phyloP scores from a whole-genome alignment of 30 jellyfish, hydroid and myxozoan genomes.

The Chrysaora quinquecirrha region DNA sequence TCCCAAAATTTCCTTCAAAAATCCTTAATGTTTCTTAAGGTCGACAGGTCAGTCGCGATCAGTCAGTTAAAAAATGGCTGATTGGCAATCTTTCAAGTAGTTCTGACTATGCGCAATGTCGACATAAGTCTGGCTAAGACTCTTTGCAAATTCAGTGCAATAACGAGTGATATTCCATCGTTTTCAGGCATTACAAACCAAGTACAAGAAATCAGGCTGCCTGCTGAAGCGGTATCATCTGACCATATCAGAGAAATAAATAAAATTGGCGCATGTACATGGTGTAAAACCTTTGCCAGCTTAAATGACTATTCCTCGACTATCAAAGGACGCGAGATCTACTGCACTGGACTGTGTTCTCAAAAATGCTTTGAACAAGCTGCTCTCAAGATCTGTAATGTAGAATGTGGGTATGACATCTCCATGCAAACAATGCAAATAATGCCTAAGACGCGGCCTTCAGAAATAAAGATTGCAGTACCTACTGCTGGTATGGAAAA shows the following conservation, averaged over 20 bases:
- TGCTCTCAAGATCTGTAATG: slow-evolving; percentile 64
- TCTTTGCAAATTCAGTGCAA: no score
- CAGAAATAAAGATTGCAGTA: no score
- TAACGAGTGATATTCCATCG: background rate
- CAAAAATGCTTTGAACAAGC: slow-evolving; percentile 84
- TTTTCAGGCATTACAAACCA: background rate
- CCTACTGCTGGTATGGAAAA: no score
- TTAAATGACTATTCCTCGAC: slow-evolving; percentile 69
- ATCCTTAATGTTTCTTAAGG: no score
- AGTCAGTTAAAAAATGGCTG: no score
- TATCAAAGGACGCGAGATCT: slow-evolving; percentile 76
- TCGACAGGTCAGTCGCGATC: no score
- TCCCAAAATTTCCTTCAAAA: no score
- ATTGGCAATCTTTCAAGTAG: background rate
- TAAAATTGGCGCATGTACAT: slow-evolving; percentile 70
- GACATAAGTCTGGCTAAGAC: background rate
- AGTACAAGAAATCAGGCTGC: background rate
- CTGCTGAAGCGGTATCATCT: slow-evolving; percentile 2
- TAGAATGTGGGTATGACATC: slow-evolving; percentile 72
- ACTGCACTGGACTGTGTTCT: slow-evolving; percentile 90
- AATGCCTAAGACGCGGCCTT: no score
- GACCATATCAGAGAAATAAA: no score
- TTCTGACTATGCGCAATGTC: background rate
- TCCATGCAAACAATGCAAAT: no score
- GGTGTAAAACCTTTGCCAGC: slow-evolving; percentile 67